A percentile compares a stretch with the other conserved stretches of the same genome.
Conservation (phyloP, 2,888 invertebrate genomes). For the Microctonus aethiopoides region DNA sequence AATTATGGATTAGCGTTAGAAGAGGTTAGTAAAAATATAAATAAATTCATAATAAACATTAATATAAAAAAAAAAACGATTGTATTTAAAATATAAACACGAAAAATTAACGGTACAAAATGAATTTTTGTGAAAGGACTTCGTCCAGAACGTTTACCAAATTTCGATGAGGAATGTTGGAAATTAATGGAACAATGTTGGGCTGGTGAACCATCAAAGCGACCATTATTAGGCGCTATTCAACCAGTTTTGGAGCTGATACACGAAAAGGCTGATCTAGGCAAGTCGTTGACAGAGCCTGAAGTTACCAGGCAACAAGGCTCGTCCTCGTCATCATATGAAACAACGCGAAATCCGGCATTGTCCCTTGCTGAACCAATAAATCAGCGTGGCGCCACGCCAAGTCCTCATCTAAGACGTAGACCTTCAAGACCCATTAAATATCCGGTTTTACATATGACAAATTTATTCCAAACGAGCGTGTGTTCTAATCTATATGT, state of each 20-base stretch:
- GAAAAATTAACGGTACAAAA: not conserved
- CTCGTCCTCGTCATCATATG: slow-evolving; percentile 40
- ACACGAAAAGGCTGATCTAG: slow-evolving; percentile 57
- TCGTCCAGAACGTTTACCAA: slow-evolving; percentile 80
- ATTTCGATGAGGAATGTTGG: slow-evolving; percentile 86
- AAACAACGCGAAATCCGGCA: slow-evolving; percentile 52
- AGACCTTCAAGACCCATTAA: slow-evolving; percentile 54
- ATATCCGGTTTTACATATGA: slow-evolving; percentile 57
- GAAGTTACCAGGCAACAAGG: slow-evolving; percentile 46
- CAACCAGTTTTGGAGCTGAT: slow-evolving; percentile 76
- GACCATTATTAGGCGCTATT: slow-evolving; percentile 84
- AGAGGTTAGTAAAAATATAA: slow-evolving; percentile 72
- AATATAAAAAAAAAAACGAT: not conserved
- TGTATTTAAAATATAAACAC: not conserved
- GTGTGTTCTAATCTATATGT: slow-evolving; percentile 58
- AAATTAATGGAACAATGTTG: slow-evolving; percentile 86
- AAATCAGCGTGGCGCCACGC: slow-evolving; percentile 61
- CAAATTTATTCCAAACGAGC: slow-evolving; percentile 59
- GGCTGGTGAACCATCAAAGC: slow-evolving; percentile 78
- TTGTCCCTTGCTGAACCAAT: slow-evolving; percentile 59
- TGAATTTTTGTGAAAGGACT: slow-evolving; percentile 71
- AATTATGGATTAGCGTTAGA: slow-evolving; percentile 85
- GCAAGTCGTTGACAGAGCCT: slow-evolving; percentile 53
- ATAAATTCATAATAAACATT: not conserved
- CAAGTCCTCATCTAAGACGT: slow-evolving; percentile 48